These are phyloP conservation scores for Hemicentrotus pulcherrimus DNA, from an alignment of 35 echinoderm and acorn worm genomes.

Conservation along the genomic window DNA sequence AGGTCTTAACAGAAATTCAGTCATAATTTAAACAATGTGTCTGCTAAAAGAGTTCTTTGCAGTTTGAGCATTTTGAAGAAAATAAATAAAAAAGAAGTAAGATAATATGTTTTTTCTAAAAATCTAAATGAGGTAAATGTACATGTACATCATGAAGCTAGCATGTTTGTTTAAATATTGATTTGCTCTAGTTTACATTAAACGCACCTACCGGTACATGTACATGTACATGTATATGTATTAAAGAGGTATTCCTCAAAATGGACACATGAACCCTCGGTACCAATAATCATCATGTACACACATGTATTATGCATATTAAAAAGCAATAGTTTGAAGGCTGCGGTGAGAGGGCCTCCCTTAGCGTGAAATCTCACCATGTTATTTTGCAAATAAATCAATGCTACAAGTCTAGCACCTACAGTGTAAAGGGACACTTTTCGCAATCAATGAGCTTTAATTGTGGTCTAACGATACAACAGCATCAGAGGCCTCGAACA, in stretches of 20 bases:
- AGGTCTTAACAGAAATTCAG: no score
- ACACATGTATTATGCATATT: not conserved
- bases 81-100: no score
- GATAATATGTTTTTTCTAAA: no score
- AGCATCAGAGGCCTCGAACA: not conserved
- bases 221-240: no score
- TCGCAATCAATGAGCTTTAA: not conserved
- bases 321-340: not conserved
- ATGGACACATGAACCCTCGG: not conserved
- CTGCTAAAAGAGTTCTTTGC: no score
- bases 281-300: not conserved
- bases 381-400: slow-evolving; percentile 20
- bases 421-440: not conserved
- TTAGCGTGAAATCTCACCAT: not conserved
- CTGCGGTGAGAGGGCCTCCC: not conserved
- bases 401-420: not conserved
- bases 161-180: no score
- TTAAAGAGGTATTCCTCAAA: not conserved
- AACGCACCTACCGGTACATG: no score
- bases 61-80: no score
- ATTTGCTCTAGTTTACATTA: no score
- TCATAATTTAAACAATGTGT: no score
- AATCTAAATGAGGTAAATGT: no score
- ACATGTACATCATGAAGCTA: no score
- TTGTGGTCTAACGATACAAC: slow-evolving; percentile 1